Conservation (phyloP, 2,113 vertebrate genomes). For the Oxyura jamaicensis region DNA sequence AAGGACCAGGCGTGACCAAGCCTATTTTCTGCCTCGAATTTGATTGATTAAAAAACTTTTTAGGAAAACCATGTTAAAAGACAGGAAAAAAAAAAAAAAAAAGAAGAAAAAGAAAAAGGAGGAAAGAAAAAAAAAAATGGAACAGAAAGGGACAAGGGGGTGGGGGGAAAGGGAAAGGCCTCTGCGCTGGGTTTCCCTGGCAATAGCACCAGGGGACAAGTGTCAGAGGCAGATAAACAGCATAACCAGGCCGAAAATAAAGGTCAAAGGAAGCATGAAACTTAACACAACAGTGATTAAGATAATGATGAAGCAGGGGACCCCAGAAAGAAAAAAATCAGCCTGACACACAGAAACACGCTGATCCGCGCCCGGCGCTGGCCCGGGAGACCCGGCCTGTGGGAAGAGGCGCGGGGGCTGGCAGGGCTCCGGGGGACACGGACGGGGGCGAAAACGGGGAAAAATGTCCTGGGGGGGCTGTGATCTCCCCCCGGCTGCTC, state of each 20-base stretch:
- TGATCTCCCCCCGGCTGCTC: neutral
- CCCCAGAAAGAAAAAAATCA: neutral
- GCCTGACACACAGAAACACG: neutral
- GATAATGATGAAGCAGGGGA: conserved; percentile 78
- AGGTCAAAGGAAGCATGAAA: conserved; percentile 86
- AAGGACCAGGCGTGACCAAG: conserved; percentile 95
- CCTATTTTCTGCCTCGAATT: conserved; percentile 98
- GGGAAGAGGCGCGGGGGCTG: neutral
- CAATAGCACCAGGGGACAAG: conserved; percentile 75
- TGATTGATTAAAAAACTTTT: conserved; percentile 99
- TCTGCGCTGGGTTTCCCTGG: conserved; percentile 73
- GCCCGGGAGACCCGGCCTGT: neutral
- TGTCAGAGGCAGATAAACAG: conserved; percentile 72
- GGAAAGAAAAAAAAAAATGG: conserved; percentile 61
- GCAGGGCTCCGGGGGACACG: neutral
- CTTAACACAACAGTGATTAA: conserved; percentile 86
- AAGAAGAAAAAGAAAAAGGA: conserved; percentile 53
- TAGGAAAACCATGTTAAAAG: conserved; percentile 98
- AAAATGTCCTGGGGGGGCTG: neutral
- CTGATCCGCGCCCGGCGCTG: neutral
- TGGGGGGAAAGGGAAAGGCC: conserved; percentile 76
- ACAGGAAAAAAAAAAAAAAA: conserved; percentile 79
- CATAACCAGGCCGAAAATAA: conserved; percentile 78
- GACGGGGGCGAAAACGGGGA: neutral
- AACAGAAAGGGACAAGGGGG: conserved; percentile 69